phyloP scores from a whole-genome alignment of 1,140 invertebrate species.

The Drosophila ohnishii region DNA sequence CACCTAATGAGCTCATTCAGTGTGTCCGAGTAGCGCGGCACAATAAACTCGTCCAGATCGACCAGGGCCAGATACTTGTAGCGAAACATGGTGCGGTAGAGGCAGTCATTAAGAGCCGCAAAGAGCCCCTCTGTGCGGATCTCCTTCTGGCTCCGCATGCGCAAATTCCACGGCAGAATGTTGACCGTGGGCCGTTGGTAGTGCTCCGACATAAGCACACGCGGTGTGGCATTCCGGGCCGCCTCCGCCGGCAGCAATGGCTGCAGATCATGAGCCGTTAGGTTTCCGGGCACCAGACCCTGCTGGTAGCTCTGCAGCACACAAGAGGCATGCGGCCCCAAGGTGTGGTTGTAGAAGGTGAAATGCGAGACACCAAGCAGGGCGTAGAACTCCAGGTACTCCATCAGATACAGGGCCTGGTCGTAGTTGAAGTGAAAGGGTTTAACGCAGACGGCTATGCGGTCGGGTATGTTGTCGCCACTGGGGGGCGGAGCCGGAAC shows the following conservation, averaged over 20 bases:
- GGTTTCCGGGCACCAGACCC: constrained; percentile 71
- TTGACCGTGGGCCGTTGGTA: constrained; percentile 87
- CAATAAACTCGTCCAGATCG: constrained; percentile 95
- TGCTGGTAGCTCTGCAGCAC: constrained; percentile 89
- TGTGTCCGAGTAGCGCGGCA: constrained; percentile 90
- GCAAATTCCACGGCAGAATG: constrained; percentile 94
- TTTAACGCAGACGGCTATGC: constrained; percentile 95
- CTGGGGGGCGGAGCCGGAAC: constrained; percentile 40
- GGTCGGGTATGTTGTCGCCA: constrained; percentile 83
- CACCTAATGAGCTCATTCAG: constrained; percentile 87
- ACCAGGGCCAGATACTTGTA: constrained; percentile 92
- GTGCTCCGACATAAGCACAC: constrained; percentile 50
- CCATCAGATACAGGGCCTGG: constrained; percentile 91
- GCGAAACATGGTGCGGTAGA: constrained; percentile 93
- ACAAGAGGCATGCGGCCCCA: constrained; percentile 90
- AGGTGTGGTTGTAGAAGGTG: constrained; percentile 96
- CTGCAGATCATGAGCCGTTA: constrained; percentile 69
- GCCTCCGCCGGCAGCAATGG: constrained; percentile 42
- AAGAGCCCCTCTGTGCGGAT: constrained; percentile 96
- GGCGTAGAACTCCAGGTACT: constrained; percentile 95
- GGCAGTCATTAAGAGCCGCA: constrained; percentile 96
- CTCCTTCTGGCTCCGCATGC: constrained; percentile 94
- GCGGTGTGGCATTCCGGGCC: constrained; percentile 60
- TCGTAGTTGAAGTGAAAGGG: constrained; percentile 96
- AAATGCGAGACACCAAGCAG: constrained; percentile 94